Evolutionary conservation across 2,888 invertebrate genomes (phyloP), one percentile per base, ranked within the genome.

Genomic region (Polyploca ridens): DNA sequence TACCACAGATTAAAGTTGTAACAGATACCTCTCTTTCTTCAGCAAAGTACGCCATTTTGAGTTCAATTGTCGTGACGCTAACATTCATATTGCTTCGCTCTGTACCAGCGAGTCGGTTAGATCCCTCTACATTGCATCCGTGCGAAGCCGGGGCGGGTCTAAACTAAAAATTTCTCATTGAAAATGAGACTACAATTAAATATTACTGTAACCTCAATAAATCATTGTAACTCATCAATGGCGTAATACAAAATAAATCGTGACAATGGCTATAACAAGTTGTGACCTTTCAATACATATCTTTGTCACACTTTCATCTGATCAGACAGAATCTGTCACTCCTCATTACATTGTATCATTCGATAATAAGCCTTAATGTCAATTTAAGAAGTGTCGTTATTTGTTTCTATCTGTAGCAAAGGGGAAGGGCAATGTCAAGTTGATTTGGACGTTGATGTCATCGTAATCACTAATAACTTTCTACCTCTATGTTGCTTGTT

Each of bases 271-370:
- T 38, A 5, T 16, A 49, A 49, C 16, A 54, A 54, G 16, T 10
- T 54, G 54, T 54, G 54, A 54, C 54, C 54, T 54, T 54, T 54
- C 16, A 19, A 54, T 54, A 4, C 16, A 49, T 16, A 49, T 54
- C 19, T 19, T 54, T 54, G 54, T 54, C 54, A 54, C 54, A 54
- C 54, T 54, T 54, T 54, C 54, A 19, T 54, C 54, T 19, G 7
- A 54, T 54, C 54, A 54, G 8, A 19, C 54, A 54, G 8, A 19
- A 54, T 19, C 54, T 54, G 54, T 54, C 54, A 54, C 19, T 19
- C 19, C 19, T 54, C 19, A 54, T 54, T 19, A 54, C 6, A 19
- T 16, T 7, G n/a, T 54, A 4, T 54, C 54, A 54, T 19, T 54
- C 54, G 54, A 54, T 54, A 54, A 54, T 19, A n/a, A 19, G 19